Base-by-base conservation (phyloP, 2,888 invertebrate genomes). In the Synergus itoensis region DNA sequence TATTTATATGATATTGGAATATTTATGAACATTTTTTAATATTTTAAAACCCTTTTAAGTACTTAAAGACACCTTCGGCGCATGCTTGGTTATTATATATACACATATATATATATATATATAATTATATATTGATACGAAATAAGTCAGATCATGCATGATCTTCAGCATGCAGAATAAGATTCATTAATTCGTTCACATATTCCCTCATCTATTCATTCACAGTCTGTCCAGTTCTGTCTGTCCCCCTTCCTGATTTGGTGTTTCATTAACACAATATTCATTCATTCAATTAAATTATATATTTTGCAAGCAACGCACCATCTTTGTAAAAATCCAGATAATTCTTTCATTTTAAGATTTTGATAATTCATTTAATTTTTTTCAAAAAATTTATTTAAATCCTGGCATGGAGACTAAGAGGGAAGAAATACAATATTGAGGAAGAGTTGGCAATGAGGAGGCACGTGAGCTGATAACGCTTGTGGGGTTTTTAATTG, bases 401-500 rank as follows among this genome's bases (percentile, higher is more conserved):
- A 36, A n/a, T 40, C 18, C 53, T 40, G n/a, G 73, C 73, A 73
- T 69, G 69, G 5, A 43, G 16, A 48, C 9, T 48, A 36, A 18
- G 21, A 21, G n/a, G 36, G 64, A 64, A 36, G n/a, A 64, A 36
- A 36, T 57, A 18, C 8, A 18, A 57, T 57, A 36, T 40, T 80
- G 84, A 81, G 79, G 77, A 83, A 84, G 83, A 84, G 84, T 84
- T 86, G 82, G 83, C 86, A 86, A 84, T 84, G 86, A 86, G 87
- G 86, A 90, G 88, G 89, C 89, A 89, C 89, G 88, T 88, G 88
- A 89, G 89, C 88, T 88, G 88, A 85, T 86, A 89, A 88, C 86
- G 89, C 89, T 90, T 90, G 89, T 85, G 90, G 89, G 90, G 90
- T 90, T 90, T 89, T 88, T 82, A 77, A 79, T 82, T 84, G 78